Evolutionary conservation across 2,113 vertebrate genomes (phyloP), one percentile per base, ranked within the genome.

Genomic region (Sigmodon hispidus): DNA sequence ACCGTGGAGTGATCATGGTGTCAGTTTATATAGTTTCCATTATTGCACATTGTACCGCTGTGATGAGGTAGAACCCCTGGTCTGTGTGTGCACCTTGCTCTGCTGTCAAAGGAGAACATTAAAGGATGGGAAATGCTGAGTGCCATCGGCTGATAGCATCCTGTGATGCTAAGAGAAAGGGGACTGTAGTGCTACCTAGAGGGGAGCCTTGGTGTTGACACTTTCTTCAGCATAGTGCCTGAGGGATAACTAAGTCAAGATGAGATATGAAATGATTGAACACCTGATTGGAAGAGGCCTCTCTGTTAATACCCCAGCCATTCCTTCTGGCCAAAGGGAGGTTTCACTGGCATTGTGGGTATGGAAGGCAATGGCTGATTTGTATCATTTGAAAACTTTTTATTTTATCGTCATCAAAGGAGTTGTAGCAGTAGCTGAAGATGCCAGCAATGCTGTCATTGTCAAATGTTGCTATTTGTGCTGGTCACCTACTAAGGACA

Each of bases 351-450:
- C 59, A 26, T 36, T 57, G 63, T 61, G 31, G 34, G 12, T 70
- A 57, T 21, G 43, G 50, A 83, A 95, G 17, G 19, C 52, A 36
- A 19, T 59, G 67, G 48, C 67, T 84, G 69, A 83, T 76, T 76
- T 92, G 26, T 52, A 80, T 73, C 77, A 40, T 77, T 86, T 90
- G 43, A 31, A 31, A 86, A 43, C 24, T 40, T 34, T 13, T 52
- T 43, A 21, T 81, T 3, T 45, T 93, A 29, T 88, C 43, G 31
- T 43, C 59, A 40, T 43, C 48, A 77, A 61, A 50, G n/a, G 40
- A 79, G 15, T 83, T 48, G 61, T 40, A 65, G 36, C 21, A 91
- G 34, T 73, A 59, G 75, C 72, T 94, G 79, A 94, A 95, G 87
- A 75, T 48, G 15, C 91, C 45, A 93, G 11, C 59, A 48, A 67